phyloP scores from a whole-genome alignment of 2,113 vertebrate species.

The Sebastes schlegelii region DNA sequence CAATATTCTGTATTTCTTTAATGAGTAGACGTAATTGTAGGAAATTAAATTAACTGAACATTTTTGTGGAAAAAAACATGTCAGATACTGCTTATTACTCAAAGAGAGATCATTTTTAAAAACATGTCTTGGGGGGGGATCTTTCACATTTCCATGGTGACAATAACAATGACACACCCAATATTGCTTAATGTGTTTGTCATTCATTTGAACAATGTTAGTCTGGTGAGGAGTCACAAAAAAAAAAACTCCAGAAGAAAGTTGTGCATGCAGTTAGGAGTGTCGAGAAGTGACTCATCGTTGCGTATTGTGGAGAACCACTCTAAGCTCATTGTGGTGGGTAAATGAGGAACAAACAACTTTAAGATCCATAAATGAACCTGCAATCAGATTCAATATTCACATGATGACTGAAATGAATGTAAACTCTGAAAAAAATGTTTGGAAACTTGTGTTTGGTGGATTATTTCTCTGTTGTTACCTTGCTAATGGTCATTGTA shows the following conservation, averaged over 20 bases:
- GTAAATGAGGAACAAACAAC: constrained; percentile 2
- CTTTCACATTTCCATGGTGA: constrained; percentile 20
- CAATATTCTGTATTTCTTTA: neutral
- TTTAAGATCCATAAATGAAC: neutral
- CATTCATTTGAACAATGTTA: constrained; percentile 2
- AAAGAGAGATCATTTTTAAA: neutral
- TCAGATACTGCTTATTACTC: neutral
- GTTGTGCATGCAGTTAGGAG: neutral
- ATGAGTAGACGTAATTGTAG: too few species aligned
- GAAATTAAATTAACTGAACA: neutral
- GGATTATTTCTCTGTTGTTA: too few species aligned
- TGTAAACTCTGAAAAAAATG: too few species aligned
- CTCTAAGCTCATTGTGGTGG: neutral
- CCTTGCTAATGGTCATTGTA: too few species aligned
- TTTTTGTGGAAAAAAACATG: neutral
- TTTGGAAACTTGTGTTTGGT: too few species aligned
- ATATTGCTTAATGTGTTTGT: constrained; percentile 11
- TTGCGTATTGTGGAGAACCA: neutral
- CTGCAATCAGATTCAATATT: neutral
- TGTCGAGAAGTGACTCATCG: constrained; percentile 37
- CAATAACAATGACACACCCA: constrained; percentile 15
- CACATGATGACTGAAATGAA: neutral
- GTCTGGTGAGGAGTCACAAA: neutral
- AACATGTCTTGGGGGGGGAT: neutral
- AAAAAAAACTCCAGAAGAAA: constrained; percentile 14